These are phyloP conservation scores for Bombus balteatus DNA, from an alignment of 1,140 invertebrate species.

Conservation along the genomic window DNA sequence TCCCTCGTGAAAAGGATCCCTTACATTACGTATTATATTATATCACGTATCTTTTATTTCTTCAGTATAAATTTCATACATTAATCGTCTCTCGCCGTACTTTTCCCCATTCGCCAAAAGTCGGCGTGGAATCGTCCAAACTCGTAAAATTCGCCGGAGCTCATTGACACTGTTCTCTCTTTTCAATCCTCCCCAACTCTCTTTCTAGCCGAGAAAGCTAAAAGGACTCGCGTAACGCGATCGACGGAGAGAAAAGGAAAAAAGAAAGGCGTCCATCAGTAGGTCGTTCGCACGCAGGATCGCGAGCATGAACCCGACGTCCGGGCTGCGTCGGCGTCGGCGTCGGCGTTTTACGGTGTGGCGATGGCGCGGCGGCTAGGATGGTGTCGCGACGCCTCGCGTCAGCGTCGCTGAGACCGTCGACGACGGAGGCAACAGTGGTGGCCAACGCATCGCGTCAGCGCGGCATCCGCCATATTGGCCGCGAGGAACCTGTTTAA, in stretches of 20 bases:
- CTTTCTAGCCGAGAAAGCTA: not conserved
- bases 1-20: too few species aligned
- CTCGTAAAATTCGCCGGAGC: not conserved
- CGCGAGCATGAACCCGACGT: slow-evolving; percentile 48
- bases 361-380: slow-evolving; percentile 57
- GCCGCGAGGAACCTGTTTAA: slow-evolving; percentile 23
- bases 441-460: slow-evolving; percentile 60
- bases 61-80: too few species aligned
- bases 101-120: not conserved
- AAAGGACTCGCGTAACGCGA: not conserved
- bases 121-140: not conserved
- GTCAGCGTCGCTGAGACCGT: slow-evolving; percentile 63
- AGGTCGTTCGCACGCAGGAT: slow-evolving; percentile 71
- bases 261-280: slow-evolving; percentile 5
- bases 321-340: slow-evolving; percentile 62
- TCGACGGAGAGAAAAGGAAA: too few species aligned
- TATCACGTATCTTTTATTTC: not conserved
- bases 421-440: slow-evolving; percentile 54
- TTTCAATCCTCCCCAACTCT: not conserved
- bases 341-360: slow-evolving; percentile 47
- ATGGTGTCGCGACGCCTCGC: slow-evolving; percentile 71
- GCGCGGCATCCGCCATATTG: slow-evolving; percentile 66
- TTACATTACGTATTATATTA: too few species aligned
- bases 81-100: too few species aligned
- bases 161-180: slow-evolving; percentile 5